A percentile compares a stretch with the other conserved stretches of the same genome.
phyloP scores from a whole-genome alignment of 2,113 vertebrate genomes.

The Oncorhynchus mykiss region DNA sequence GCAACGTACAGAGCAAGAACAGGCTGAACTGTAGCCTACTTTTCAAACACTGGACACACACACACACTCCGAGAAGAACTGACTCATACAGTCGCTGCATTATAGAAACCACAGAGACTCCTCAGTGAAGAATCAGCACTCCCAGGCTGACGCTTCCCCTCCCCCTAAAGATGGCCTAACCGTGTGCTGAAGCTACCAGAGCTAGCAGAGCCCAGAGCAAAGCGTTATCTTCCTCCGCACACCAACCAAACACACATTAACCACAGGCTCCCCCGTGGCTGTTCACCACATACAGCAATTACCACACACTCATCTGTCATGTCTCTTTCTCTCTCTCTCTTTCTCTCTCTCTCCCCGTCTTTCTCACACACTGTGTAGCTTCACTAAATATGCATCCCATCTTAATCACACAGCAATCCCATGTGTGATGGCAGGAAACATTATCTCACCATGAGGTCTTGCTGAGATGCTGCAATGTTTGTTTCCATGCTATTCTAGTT shows the following conservation, averaged over 20 bases:
- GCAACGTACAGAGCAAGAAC: no score
- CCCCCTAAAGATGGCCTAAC: conserved; percentile 8
- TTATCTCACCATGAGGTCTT: conserved; percentile 4
- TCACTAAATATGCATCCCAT: conserved; percentile 12
- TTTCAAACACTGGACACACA: background rate
- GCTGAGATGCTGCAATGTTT: background rate
- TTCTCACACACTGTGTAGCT: background rate
- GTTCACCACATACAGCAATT: conserved; percentile 49
- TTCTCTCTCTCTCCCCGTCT: no score
- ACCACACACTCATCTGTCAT: conserved; percentile 44
- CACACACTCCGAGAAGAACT: background rate
- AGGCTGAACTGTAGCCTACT: background rate
- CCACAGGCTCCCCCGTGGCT: conserved; percentile 51
- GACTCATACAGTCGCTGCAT: background rate
- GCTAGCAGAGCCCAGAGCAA: conserved; percentile 8
- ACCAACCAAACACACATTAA: conserved; percentile 10
- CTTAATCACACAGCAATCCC: conserved; percentile 28
- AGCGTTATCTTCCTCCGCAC: background rate
- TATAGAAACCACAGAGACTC: conserved; percentile 13
- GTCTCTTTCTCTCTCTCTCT: conserved; percentile 8
- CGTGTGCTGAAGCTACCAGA: conserved; percentile 32
- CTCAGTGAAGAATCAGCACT: conserved; percentile 6
- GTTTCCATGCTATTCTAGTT: background rate
- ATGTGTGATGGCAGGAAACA: background rate
- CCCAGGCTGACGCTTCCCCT: conserved; percentile 14